Base-by-base conservation (phyloP, 2,888 invertebrate genomes). In the Agonum fuliginosum region DNA sequence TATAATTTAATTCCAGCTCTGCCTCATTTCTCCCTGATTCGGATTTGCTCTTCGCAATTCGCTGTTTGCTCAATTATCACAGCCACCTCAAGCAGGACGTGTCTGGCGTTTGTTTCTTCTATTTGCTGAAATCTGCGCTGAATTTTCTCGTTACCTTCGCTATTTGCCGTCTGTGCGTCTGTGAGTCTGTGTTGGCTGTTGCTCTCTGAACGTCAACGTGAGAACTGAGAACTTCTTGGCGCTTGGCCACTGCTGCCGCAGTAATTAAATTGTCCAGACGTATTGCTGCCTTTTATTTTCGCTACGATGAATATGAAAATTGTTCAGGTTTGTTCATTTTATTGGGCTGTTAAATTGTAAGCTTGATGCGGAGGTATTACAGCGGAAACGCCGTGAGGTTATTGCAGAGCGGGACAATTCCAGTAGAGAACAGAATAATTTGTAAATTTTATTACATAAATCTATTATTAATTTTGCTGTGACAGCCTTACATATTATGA, bases 241-340 rank as follows among this genome's bases (percentile, higher is more conserved):
- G 46, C 30, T 14, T 14, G 27, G 14, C 58, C 58, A 27, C 22
- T 5, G 20, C 54, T n/a, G 19, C 24, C 30, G 54, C 71, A 46
- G 75, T 75, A 75, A 75, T 75, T 75, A 75, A 75, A 75, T 75
- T 75, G 75, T 75, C 75, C 75, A 75, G 75, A 75, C 75, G 51
- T 75, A 75, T 75, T 75, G 37, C 75, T 67, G 48, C 20, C 75
- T 75, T 67, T 75, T 75, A 75, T 75, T 67, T 75, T 75, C 75
- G 51, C 67, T 75, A 48, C 17, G 54, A 75, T 62, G 67, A 51
- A 48, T 75, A 75, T 75, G 75, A 75, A 75, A 75, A 75, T 75
- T 75, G 75, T 43, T 41, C 58, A 17, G 46, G 30, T 27, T 70
- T 70, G 30, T 46, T 70, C n/a, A 43, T 43, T 70, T 70, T 46